Conservation (phyloP, 2,113 vertebrate genomes). For the Hippocampus guttulatus region DNA sequence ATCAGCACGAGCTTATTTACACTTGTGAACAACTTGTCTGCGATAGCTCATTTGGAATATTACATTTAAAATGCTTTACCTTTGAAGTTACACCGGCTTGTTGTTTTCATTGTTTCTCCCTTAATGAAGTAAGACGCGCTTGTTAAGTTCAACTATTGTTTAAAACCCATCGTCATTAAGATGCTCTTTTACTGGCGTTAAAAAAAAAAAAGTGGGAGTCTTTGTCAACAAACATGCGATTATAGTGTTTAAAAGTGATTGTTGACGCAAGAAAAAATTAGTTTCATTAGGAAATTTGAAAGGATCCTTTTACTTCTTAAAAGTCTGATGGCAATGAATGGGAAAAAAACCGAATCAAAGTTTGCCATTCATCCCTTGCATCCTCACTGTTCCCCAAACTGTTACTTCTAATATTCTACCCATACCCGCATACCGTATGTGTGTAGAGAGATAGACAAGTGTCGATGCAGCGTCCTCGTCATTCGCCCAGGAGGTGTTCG, state of each 20-base stretch:
- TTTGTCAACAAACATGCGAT: not conserved
- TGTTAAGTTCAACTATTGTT: no score
- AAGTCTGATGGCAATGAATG: not conserved
- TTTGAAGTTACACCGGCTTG: no score
- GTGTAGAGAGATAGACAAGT: no score
- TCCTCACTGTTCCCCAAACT: conserved; percentile 11
- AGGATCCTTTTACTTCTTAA: not conserved
- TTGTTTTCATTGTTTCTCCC: no score
- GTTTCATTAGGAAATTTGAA: not conserved
- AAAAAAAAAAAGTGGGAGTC: not conserved
- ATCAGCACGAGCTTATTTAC: not conserved
- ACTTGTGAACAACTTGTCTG: no score
- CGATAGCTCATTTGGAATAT: no score
- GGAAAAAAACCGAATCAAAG: conserved; percentile 4
- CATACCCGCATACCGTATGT: not conserved
- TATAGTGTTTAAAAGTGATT: not conserved
- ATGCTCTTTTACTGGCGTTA: no score
- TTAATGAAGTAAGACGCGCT: no score
- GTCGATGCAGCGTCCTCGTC: no score
- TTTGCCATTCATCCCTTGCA: not conserved
- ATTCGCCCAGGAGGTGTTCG: no score
- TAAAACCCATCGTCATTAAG: no score
- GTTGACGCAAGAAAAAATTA: not conserved
- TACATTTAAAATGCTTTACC: no score
- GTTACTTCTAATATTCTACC: conserved; percentile 23